A percentile compares a stretch with the other conserved stretches of the same genome.
Conservation (phyloP, 2,113 vertebrate species). For the Rhipidura dahli region DNA sequence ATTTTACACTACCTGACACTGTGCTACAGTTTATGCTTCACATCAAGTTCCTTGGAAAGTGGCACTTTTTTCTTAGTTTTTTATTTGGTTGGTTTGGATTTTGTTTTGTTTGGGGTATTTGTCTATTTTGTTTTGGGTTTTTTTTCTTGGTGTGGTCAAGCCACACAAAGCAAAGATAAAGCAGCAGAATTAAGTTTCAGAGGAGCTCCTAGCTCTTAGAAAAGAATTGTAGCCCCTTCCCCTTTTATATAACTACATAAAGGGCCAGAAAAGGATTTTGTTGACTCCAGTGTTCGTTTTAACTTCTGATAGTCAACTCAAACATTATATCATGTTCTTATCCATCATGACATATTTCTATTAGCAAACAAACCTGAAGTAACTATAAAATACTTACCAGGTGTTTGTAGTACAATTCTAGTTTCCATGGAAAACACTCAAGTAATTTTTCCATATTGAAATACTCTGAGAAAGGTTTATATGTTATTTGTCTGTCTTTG, state of each 20-base stretch:
- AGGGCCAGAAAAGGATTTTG: background rate
- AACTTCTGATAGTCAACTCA: background rate
- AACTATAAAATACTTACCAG: background rate
- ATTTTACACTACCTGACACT: background rate
- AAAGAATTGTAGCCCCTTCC: background rate
- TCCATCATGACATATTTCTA: fast-evolving
- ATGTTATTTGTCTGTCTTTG: fast-evolving
- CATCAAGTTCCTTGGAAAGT: background rate
- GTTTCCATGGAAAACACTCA: background rate
- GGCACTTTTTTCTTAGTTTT: background rate
- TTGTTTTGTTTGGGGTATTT: background rate
- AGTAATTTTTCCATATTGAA: background rate
- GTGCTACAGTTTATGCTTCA: background rate
- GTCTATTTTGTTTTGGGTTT: background rate
- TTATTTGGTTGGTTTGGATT: background rate
- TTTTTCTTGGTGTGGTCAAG: background rate
- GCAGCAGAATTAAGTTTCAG: background rate
- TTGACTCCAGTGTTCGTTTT: background rate
- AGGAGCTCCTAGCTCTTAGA: background rate
- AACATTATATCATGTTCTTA: background rate
- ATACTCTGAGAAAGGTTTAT: background rate
- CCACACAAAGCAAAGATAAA: background rate
- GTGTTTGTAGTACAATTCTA: background rate
- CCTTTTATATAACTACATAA: background rate
- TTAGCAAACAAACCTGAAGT: background rate